Evolutionary conservation across 2,888 invertebrate species (phyloP), one percentile per base, ranked within the genome.

Genomic region (Leptinotarsa tumamoca): DNA sequence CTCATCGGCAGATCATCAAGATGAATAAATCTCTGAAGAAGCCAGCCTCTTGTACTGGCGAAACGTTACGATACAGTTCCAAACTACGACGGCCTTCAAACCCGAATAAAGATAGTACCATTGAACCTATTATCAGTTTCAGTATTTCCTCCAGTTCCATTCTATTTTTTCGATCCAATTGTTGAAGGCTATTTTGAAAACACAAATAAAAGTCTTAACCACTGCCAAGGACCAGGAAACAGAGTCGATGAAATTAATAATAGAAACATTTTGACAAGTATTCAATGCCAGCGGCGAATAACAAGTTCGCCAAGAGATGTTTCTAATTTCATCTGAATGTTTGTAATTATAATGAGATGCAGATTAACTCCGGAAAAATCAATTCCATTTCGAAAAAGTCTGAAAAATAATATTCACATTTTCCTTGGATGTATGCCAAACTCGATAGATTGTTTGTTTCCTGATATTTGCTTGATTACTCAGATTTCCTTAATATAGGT

Each of bases 261-360:
- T 43, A 63, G 43, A 63, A 33, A n/a, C n/a, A 63, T 18, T 18
- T 63, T 43, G 63, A 63, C 33, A 63, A 63, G 27, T n/a, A 33
- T 33, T 33, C 13, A 33, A 63, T 63, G 63, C 63, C 63, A 63
- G n/a, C 63, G n/a, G 5, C n/a, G n/a, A 63, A 63, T n/a, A 43
- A 63, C 63, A 17, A 63, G 17, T 33, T 33, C 17, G 63, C 63
- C 63, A 63, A 63, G n/a, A 43, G 10, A n/a, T 63, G 33, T 33
- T 17, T 17, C 63, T 33, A 63, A 33, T 33, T n/a, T n/a, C 17
- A 33, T 67, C 52, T 66, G 33, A 14, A 33, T 15, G 66, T 72
- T 71, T 23, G 74, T 70, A 68, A 56, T 68, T 72, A 17, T 43
- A 67, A 72, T 72, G 33, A 61, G 56, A 56, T 67, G 66, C 33